Evolutionary conservation across 1,140 invertebrate genomes (phyloP).

Genomic region (Drosophila ohnishii): DNA sequence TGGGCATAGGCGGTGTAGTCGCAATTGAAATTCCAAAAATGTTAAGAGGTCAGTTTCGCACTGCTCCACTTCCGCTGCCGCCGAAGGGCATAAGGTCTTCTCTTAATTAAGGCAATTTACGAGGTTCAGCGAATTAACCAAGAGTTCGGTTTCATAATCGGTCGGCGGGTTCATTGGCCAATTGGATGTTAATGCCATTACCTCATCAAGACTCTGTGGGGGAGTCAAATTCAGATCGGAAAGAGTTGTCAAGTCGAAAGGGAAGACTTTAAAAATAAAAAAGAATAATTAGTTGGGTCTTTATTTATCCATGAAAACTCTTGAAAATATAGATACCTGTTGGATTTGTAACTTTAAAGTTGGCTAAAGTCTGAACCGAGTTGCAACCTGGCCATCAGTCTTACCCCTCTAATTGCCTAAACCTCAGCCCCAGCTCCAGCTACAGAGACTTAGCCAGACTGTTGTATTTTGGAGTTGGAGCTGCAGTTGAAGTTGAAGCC

Average conservation of each 20-base stretch:
- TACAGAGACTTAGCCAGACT: conserved; percentile 15
- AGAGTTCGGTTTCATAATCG: conserved; percentile 48
- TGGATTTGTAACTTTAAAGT: neutral
- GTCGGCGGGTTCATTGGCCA: conserved; percentile 64
- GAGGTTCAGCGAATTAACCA: conserved; percentile 45
- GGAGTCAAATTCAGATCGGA: neutral
- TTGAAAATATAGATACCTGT: neutral
- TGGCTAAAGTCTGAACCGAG: neutral
- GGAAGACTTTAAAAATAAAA: neutral
- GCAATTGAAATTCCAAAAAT: conserved; percentile 46
- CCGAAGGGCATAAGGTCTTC: conserved; percentile 41
- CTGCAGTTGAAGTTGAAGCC: conserved; percentile 16
- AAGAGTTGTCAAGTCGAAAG: neutral
- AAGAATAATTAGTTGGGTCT: neutral
- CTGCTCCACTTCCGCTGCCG: conserved; percentile 65
- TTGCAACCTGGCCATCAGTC: conserved; percentile 26
- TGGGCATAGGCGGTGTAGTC: neutral
- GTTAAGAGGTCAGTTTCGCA: conserved; percentile 63
- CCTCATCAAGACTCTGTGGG: conserved; percentile 5
- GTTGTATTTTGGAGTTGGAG: conserved; percentile 6
- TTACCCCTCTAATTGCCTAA: conserved; percentile 35
- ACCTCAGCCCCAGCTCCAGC: conserved; percentile 4
- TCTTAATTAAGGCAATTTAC: conserved; percentile 74
- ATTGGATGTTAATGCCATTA: conserved; percentile 38
- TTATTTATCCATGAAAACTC: neutral